phyloP scores from a whole-genome alignment of 2,888 invertebrate species.

The Resseliella maxima region DNA sequence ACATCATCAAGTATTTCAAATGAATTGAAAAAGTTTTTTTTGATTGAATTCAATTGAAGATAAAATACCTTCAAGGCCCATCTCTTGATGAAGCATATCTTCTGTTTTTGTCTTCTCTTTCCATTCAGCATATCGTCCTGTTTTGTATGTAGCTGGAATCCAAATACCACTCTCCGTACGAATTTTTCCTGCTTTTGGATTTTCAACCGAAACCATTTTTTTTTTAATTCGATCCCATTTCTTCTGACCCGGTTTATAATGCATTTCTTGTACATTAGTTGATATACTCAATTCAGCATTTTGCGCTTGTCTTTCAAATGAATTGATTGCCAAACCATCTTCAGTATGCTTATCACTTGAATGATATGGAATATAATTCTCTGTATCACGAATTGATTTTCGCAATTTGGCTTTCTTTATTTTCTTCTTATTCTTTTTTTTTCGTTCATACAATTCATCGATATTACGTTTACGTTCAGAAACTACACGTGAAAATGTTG shows the following conservation, averaged over 20 bases:
- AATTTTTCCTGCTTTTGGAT: constrained; percentile 78
- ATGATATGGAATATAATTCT: constrained; percentile 88
- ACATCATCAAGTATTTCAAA: neutral
- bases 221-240: constrained; percentile 97
- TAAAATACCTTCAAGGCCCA: constrained; percentile 64
- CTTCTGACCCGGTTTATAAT: constrained; percentile 73
- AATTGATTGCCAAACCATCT: constrained; percentile 74
- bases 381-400: constrained; percentile 72
- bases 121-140: constrained; percentile 90
- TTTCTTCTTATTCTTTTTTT: constrained; percentile 67
- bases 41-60: too few relatives aligned
- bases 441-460: constrained; percentile 71
- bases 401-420: neutral
- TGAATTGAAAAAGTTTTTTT: too few relatives aligned
- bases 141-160: constrained; percentile 94
- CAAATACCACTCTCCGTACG: constrained; percentile 95
- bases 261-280: constrained; percentile 81
- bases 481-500: constrained; percentile 72
- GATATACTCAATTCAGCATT: constrained; percentile 84
- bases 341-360: constrained; percentile 89
- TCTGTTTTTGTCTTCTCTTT: constrained; percentile 75
- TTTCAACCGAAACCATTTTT: constrained; percentile 82
- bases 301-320: constrained; percentile 84
- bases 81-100: constrained; percentile 65
- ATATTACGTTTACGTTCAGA: constrained; percentile 69